These are phyloP conservation scores for Boloria selene DNA, from an alignment of 2,888 invertebrate species.

Conservation along the genomic window DNA sequence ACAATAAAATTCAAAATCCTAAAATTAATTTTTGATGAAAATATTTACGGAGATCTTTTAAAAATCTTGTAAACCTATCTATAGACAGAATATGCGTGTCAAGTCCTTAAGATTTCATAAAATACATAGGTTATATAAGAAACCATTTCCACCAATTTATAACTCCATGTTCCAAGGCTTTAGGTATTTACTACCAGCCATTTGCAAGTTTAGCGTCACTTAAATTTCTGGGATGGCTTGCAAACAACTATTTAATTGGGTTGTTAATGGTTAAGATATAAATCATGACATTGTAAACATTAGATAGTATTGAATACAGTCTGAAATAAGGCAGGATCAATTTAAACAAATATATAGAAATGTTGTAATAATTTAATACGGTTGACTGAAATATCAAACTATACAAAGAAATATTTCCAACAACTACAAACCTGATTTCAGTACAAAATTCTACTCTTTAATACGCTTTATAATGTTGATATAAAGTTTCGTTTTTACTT, in stretches of 20 bases:
- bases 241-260: conserved; percentile 55
- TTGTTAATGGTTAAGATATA: conserved; percentile 50
- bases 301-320: not conserved
- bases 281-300: conserved; percentile 18
- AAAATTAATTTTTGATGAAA: no score
- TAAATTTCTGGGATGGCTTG: conserved; percentile 64
- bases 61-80: no score
- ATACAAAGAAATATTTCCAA: conserved; percentile 55
- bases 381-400: conserved; percentile 56
- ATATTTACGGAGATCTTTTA: no score
- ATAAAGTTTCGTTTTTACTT: conserved; percentile 33
- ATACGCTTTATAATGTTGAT: conserved; percentile 40
- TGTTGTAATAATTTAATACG: conserved; percentile 62
- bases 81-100: no score
- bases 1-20: no score
- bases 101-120: no score
- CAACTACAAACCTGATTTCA: conserved; percentile 56
- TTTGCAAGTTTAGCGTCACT: conserved; percentile 57
- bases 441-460: conserved; percentile 61
- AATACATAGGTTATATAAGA: not conserved
- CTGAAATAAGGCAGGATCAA: not conserved
- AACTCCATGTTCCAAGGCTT: conserved; percentile 1
- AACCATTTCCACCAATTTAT: conserved; percentile 3
- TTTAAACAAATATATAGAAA: conserved; percentile 49
- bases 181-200: conserved; percentile 55